Percentiles rank a stretch among this genome's conserved stretches.
Evolutionary conservation across 1,140 invertebrate genomes (phyloP).

Genomic region (Galleria mellonella): DNA sequence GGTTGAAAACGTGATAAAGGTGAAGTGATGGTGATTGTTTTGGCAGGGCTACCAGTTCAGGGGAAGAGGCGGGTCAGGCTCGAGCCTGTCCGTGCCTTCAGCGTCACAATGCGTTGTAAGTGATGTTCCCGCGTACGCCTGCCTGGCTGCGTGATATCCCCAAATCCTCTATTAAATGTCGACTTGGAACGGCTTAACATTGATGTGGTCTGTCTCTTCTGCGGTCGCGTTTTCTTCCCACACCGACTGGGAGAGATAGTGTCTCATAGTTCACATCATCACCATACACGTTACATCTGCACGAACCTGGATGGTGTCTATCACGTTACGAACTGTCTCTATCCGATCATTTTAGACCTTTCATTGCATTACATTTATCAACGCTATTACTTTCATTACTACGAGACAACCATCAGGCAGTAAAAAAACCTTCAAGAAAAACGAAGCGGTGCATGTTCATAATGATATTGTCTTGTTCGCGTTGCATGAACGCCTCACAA

Average conservation of each 20-base stretch:
- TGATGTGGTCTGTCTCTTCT: constrained; percentile 54
- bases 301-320: constrained; percentile 50
- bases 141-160: constrained; percentile 36
- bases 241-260: constrained; percentile 52
- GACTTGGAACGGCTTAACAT: constrained; percentile 49
- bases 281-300: constrained; percentile 49
- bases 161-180: constrained; percentile 50
- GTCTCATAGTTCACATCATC: constrained; percentile 49
- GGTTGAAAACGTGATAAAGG: constrained; percentile 13
- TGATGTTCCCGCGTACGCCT: constrained; percentile 45
- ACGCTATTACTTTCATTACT: constrained; percentile 41
- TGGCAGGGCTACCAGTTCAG: constrained; percentile 63
- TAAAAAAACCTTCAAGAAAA: constrained; percentile 28
- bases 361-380: constrained; percentile 45
- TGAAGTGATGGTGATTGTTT: constrained; percentile 58
- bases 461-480: constrained; percentile 28
- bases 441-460: constrained; percentile 51
- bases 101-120: constrained; percentile 78
- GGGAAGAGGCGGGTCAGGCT: constrained; percentile 79
- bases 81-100: constrained; percentile 84
- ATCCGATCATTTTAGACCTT: constrained; percentile 39
- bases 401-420: constrained; percentile 20
- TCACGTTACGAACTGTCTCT: constrained; percentile 33
- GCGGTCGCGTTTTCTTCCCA: constrained; percentile 52
- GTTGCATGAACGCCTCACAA: constrained; percentile 46